These are phyloP conservation scores for Lophura nycthemera DNA, from an alignment of 2,113 vertebrate genomes.

Conservation along the genomic window DNA sequence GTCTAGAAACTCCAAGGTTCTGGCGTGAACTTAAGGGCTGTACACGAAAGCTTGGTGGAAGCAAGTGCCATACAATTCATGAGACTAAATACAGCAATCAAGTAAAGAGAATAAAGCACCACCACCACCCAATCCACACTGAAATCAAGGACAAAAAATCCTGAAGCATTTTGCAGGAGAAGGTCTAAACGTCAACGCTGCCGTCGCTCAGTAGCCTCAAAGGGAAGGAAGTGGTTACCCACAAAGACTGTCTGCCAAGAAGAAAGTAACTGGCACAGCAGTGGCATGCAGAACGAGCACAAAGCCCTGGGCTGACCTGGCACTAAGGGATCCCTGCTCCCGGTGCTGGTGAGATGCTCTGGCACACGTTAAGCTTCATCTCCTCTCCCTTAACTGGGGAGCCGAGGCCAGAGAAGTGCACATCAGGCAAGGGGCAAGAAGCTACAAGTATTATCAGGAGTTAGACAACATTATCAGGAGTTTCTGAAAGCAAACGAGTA, in stretches of 20 bases:
- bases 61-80: background rate
- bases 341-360: fast-evolving
- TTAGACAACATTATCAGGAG: background rate
- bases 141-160: background rate
- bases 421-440: background rate
- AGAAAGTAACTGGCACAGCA: background rate
- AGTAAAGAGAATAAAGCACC: background rate
- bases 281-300: background rate
- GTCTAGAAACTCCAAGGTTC: background rate
- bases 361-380: background rate
- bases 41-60: background rate
- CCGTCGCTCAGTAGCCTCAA: background rate
- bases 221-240: background rate
- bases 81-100: background rate
- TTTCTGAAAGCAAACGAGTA: background rate
- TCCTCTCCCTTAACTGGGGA: background rate
- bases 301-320: background rate
- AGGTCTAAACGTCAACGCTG: background rate
- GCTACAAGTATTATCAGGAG: background rate
- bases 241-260: background rate
- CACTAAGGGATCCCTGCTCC: background rate
- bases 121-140: background rate
- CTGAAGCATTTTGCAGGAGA: background rate
- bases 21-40: background rate
- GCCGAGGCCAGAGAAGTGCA: background rate